Conservation (phyloP, 2,797 vertebrate species). For the Sebastes oblongus region DNA sequence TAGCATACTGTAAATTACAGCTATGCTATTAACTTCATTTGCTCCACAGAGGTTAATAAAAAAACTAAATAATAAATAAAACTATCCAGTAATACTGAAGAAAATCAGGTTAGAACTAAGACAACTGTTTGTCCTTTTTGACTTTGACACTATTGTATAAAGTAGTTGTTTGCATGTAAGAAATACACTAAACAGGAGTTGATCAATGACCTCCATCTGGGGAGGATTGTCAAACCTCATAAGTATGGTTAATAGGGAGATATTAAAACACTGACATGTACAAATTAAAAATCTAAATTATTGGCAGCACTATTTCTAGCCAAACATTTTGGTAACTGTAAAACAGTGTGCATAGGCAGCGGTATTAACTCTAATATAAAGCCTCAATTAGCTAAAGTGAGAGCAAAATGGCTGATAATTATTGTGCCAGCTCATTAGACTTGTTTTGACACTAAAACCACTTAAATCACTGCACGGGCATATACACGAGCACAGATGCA, state of each 20-base stretch:
- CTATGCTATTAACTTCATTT: neutral
- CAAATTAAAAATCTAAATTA: constrained; percentile 76
- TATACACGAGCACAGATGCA: constrained; percentile 62
- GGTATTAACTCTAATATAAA: constrained; percentile 72
- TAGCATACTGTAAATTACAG: neutral
- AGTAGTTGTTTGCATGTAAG: constrained; percentile 23
- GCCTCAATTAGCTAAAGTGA: constrained; percentile 76
- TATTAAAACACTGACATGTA: constrained; percentile 71
- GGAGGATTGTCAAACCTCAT: constrained; percentile 61
- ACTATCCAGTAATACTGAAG: too few relatives aligned
- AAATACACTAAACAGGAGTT: constrained; percentile 42
- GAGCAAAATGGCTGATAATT: constrained; percentile 81
- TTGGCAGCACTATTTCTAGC: constrained; percentile 54
- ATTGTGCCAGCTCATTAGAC: constrained; percentile 77
- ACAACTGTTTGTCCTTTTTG: constrained; percentile 36
- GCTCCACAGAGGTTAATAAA: neutral
- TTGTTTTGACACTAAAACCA: constrained; percentile 76
- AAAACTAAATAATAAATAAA: neutral
- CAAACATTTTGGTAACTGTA: constrained; percentile 65
- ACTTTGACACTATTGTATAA: constrained; percentile 51
- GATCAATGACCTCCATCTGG: constrained; percentile 72
- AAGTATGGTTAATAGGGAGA: constrained; percentile 73
- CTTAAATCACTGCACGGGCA: constrained; percentile 67
- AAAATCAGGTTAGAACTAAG: neutral
- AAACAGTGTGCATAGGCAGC: constrained; percentile 51